Conservation (phyloP, 2,113 vertebrate species). For the Xyrauchen texanus region DNA sequence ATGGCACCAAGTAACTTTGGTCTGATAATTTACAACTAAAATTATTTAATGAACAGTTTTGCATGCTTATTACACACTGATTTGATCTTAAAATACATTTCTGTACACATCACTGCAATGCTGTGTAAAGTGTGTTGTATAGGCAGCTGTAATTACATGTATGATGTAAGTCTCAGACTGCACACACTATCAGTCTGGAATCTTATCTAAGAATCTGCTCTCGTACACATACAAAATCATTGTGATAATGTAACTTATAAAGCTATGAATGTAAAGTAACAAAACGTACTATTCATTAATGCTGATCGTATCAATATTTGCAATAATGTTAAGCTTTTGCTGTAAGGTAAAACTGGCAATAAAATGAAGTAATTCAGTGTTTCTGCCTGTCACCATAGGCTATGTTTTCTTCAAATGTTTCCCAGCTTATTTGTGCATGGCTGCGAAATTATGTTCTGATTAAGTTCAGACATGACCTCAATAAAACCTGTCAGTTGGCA, state of each 20-base stretch:
- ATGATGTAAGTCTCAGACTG: constrained; percentile 16
- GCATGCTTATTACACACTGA: constrained; percentile 16
- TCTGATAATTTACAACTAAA: constrained; percentile 8
- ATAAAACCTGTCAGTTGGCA: constrained; percentile 38
- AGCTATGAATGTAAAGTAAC: too few relatives aligned
- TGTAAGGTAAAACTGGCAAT: too few relatives aligned
- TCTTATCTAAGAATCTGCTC: constrained; percentile 6
- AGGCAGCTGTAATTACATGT: constrained; percentile 29
- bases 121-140: constrained; percentile 16
- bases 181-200: constrained; percentile 20
- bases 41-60: constrained; percentile 18
- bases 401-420: too few relatives aligned
- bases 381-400: too few relatives aligned
- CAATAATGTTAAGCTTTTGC: too few relatives aligned
- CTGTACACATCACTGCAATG: too few relatives aligned
- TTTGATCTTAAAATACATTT: not conserved
- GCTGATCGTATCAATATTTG: too few relatives aligned
- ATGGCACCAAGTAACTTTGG: not conserved
- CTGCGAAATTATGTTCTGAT: constrained; percentile 1
- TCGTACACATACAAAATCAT: not conserved
- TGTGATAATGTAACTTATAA: too few relatives aligned
- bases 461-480: constrained; percentile 30
- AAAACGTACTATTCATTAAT: too few relatives aligned
- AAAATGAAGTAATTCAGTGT: too few relatives aligned
- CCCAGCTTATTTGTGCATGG: not conserved